Percentiles rank a stretch among this genome's conserved stretches.
Conservation (phyloP, 2,888 invertebrate species). For the Cheilosia grossa region DNA sequence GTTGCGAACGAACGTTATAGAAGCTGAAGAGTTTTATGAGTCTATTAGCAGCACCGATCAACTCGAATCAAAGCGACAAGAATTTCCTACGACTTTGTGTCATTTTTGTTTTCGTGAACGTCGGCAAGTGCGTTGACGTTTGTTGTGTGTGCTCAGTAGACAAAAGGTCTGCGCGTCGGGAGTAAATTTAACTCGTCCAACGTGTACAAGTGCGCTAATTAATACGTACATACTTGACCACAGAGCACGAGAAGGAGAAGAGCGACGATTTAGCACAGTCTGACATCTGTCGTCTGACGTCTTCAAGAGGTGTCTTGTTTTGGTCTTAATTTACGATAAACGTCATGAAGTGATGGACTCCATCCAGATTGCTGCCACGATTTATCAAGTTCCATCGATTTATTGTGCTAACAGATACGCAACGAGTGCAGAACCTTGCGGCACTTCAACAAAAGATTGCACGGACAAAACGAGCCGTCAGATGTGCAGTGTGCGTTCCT, state of each 20-base stretch:
- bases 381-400: slow-evolving; percentile 25
- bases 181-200: neutral
- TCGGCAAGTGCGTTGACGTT: neutral
- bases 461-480: slow-evolving; percentile 41
- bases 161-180: neutral
- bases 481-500: slow-evolving; percentile 31
- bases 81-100: neutral
- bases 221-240: neutral
- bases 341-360: neutral
- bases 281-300: neutral
- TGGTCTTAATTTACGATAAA: neutral
- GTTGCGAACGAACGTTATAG: too few relatives aligned
- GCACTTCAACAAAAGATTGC: slow-evolving; percentile 42
- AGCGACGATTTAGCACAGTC: too few relatives aligned
- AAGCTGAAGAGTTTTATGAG: too few relatives aligned
- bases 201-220: neutral
- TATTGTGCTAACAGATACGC: slow-evolving; percentile 39
- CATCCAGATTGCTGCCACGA: neutral
- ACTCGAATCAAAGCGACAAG: neutral
- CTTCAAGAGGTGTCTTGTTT: neutral
- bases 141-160: neutral
- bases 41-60: neutral
- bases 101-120: neutral
- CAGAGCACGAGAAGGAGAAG: neutral
- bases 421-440: slow-evolving; percentile 30